A percentile compares a stretch with the other conserved stretches of the same genome.
Conservation (phyloP, 2,888 invertebrate genomes). For the Deilephila porcellus region DNA sequence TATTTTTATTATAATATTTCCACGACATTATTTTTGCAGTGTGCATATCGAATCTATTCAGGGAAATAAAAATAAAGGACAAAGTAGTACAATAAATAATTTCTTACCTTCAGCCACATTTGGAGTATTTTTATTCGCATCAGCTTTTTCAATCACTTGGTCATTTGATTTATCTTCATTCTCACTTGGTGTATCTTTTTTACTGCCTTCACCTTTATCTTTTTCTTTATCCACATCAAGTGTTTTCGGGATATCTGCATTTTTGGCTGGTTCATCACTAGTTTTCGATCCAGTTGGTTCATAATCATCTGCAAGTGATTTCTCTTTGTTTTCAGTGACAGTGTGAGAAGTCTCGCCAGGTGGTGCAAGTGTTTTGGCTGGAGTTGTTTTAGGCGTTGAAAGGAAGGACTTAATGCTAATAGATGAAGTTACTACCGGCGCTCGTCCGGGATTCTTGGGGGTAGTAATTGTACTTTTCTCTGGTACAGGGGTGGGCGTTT, state of each 20-base stretch:
- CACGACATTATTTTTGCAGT: no score
- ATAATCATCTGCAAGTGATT: constrained; percentile 12
- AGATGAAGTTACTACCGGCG: constrained; percentile 52
- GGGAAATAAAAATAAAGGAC: no score
- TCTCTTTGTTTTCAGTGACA: constrained; percentile 36
- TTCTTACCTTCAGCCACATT: constrained; percentile 59
- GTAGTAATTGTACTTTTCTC: constrained; percentile 40
- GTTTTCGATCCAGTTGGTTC: background rate
- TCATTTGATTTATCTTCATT: constrained; percentile 38
- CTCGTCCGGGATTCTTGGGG: constrained; percentile 46
- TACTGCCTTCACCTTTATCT: background rate
- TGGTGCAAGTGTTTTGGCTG: constrained; percentile 48
- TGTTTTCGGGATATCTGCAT: background rate
- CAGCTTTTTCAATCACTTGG: background rate
- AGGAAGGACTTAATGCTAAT: constrained; percentile 49
- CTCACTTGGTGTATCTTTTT: constrained; percentile 23
- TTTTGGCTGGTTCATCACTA: background rate
- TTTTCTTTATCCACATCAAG: constrained; percentile 1
- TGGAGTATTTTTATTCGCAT: background rate
- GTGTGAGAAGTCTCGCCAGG: constrained; percentile 51
- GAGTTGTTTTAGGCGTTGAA: constrained; percentile 57
- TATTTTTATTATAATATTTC: no score
- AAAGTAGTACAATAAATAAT: background rate
- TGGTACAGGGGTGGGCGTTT: constrained; percentile 38
- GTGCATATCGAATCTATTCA: no score